These are phyloP conservation scores for Haplochromis vanheusdeni DNA, from an alignment of 2,113 vertebrate species.

Conservation along the genomic window DNA sequence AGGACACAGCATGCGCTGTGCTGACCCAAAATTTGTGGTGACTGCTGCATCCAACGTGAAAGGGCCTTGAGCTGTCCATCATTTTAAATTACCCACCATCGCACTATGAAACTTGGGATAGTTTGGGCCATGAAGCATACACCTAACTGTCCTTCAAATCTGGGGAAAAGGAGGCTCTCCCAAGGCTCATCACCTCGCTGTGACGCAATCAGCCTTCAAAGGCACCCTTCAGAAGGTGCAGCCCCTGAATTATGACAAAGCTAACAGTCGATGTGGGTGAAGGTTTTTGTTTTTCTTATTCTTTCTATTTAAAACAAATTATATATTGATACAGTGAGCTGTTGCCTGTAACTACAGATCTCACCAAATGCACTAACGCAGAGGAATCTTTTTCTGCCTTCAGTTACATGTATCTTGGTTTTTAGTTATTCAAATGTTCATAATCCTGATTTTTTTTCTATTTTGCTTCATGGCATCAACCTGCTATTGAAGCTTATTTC, in stretches of 20 bases:
- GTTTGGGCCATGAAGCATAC: neutral
- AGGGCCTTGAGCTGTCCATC: rapidly evolving
- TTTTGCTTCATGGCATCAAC: neutral
- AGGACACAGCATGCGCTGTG: neutral
- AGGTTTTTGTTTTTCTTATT: neutral
- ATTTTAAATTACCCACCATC: neutral
- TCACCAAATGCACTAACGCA: neutral
- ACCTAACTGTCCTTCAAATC: neutral
- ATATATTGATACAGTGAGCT: too few species aligned
- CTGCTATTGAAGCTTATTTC: neutral
- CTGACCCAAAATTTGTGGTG: neutral
- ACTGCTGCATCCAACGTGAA: neutral
- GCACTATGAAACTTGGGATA: neutral
- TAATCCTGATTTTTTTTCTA: neutral
- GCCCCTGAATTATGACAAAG: neutral
- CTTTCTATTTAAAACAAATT: neutral
- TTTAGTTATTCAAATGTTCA: neutral
- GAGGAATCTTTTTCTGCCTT: neutral
- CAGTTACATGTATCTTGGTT: neutral
- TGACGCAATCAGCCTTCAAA: neutral
- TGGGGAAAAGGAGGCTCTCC: neutral
- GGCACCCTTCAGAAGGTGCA: neutral
- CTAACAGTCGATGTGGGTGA: neutral
- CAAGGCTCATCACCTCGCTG: neutral
- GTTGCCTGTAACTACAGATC: too few species aligned